Conservation (phyloP, 2,797 vertebrate species). For the Phyllotis vaccarum region DNA sequence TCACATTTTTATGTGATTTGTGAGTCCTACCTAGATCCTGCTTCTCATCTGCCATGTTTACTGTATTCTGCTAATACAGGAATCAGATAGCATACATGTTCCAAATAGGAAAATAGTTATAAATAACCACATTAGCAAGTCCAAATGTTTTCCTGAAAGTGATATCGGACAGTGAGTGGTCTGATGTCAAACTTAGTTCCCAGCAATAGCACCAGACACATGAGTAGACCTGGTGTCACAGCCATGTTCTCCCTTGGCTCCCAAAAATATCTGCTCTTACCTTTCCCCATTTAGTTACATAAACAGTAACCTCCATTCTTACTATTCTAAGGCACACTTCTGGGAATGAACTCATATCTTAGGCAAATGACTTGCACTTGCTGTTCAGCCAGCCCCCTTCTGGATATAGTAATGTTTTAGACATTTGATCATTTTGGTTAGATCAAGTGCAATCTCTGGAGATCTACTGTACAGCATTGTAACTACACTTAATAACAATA, state of each 20-base stretch:
- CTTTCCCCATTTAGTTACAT: conserved; percentile 54
- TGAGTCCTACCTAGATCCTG: not conserved
- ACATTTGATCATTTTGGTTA: not conserved
- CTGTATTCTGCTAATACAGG: not conserved
- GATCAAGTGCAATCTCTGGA: not conserved
- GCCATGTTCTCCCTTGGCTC: conserved; percentile 70
- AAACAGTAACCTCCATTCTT: conserved; percentile 35
- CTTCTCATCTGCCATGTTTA: not conserved
- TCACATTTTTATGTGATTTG: not conserved
- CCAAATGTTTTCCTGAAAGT: conserved; percentile 69
- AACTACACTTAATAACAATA: not conserved
- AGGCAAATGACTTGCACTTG: conserved; percentile 43
- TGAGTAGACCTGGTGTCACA: conserved; percentile 62
- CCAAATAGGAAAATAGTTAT: conserved; percentile 54
- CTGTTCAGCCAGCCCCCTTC: conserved; percentile 9
- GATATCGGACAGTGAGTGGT: conserved; percentile 38
- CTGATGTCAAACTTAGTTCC: conserved; percentile 35
- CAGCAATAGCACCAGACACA: conserved; percentile 67
- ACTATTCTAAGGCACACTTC: conserved; percentile 31
- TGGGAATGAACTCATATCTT: conserved; percentile 44
- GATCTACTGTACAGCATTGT: not conserved
- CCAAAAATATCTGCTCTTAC: conserved; percentile 74
- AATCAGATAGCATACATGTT: not conserved
- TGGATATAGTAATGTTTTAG: not conserved
- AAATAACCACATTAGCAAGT: conserved; percentile 69